Evolutionary conservation across 2,888 invertebrate species (phyloP), one percentile per base, ranked within the genome.

Genomic region (Diplazon laetatorius): DNA sequence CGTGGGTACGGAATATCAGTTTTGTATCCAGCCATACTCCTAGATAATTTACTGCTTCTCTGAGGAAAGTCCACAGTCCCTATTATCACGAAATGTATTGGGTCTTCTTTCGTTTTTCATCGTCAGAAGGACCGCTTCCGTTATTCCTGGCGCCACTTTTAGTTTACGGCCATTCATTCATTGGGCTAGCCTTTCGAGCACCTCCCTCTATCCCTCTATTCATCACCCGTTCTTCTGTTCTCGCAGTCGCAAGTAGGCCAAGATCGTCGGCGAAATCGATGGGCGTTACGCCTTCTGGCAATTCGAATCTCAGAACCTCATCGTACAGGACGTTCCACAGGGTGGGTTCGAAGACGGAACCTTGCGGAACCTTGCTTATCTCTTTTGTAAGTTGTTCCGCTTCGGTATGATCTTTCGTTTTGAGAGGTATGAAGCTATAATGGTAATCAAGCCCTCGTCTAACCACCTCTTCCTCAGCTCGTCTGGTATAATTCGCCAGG

Each of bases 301-400:
- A 5, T 39, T 39, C 10, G 8, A 39, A 10, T 39, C 39, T 3
- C 10, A 39, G 39, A 6, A 30, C 30, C 30, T 30, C 30, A 6
- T 30, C 30, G 30, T 30, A 30, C 30, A 30, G 2, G 16, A 78
- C 46, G 44, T 78, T 80, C 75, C 60, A 68, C 3, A 75, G 59
- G 0, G 60, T 75, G n/a, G 68, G 68, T 1, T 66, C 65, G 10
- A 80, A 35, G 1, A 82, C 72, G 5, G 82, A 82, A 10, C 82
- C 79, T 10, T 39, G 39, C 39, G 39, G 39, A 39, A 39, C 39
- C 8, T 10, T 10, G 10, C 39, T 39, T 2, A 12, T 1, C 39
- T 39, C 10, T 39, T 39, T 10, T 9, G 39, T 39, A 12, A 5
- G 39, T 39, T 10, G 1, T 39, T 39, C 39, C 10, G 39, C 39